Conservation (phyloP, 2,113 vertebrate genomes). For the Calypte anna region DNA sequence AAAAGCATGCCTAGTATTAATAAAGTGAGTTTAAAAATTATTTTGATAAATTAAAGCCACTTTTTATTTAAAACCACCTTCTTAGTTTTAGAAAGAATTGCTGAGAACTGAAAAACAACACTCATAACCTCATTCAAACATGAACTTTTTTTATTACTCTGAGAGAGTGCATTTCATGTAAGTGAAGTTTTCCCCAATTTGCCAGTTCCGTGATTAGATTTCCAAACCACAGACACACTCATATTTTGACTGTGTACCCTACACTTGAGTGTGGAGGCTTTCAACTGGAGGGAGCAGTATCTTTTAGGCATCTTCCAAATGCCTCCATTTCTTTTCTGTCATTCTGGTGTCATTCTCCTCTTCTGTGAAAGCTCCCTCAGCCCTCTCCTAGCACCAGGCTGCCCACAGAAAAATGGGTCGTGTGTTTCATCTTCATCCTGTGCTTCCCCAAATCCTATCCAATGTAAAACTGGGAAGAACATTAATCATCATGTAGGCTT, state of each 20-base stretch:
- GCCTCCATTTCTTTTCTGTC: neutral
- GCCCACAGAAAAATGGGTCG: neutral
- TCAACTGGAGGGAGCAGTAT: neutral
- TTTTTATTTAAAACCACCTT: neutral
- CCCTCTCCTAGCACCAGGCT: neutral
- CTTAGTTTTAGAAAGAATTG: neutral
- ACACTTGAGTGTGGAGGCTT: neutral
- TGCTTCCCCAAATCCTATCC: neutral
- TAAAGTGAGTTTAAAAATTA: neutral
- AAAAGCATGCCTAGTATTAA: neutral
- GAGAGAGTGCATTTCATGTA: neutral
- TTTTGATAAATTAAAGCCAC: neutral
- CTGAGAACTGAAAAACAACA: neutral
- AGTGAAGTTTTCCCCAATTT: neutral
- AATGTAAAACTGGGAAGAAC: neutral
- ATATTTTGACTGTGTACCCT: neutral
- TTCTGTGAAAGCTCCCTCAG: neutral
- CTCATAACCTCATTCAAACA: neutral
- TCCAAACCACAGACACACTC: neutral
- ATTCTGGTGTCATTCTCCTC: neutral
- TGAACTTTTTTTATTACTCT: neutral
- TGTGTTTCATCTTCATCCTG: neutral
- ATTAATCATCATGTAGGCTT: neutral
- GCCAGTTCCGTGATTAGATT: neutral
- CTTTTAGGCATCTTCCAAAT: neutral